These are phyloP conservation scores for Penaeus vannamei DNA, from an alignment of 1,140 invertebrate species.

Conservation along the genomic window DNA sequence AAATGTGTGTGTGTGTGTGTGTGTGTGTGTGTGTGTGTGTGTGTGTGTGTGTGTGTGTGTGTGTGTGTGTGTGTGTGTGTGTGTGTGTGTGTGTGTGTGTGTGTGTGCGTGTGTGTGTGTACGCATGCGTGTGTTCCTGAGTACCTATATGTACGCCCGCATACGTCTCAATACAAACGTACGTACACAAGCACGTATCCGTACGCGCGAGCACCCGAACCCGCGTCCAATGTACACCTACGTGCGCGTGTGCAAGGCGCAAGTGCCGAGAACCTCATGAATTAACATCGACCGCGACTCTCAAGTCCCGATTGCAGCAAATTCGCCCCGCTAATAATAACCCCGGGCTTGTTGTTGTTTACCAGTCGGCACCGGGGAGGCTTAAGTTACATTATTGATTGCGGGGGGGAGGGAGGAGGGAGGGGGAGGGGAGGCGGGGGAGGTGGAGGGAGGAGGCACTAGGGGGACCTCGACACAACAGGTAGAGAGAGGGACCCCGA, in stretches of 20 bases:
- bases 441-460: not conserved
- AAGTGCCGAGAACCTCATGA: slow-evolving; percentile 13
- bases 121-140: not conserved
- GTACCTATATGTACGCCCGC: too few relatives aligned
- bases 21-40: slow-evolving; percentile 39
- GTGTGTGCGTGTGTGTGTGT: slow-evolving; percentile 37
- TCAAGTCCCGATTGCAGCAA: not conserved
- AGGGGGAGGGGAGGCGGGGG: slow-evolving; percentile 3
- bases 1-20: slow-evolving; percentile 36
- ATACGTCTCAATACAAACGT: slow-evolving; percentile 9
- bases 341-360: slow-evolving; percentile 40
- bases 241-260: not conserved
- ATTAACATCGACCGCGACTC: not conserved
- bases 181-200: not conserved
- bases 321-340: slow-evolving; percentile 42
- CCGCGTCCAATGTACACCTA: not conserved
- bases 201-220: slow-evolving; percentile 7
- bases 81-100: too few relatives aligned
- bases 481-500: slow-evolving; percentile 1
- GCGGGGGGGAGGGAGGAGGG: not conserved
- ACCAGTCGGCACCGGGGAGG: not conserved
- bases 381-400: slow-evolving; percentile 59
- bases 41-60: slow-evolving; percentile 53
- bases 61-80: slow-evolving; percentile 35
- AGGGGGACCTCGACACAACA: slow-evolving; percentile 23